phyloP scores from a whole-genome alignment of 92 coral and sea anemone genomes.

The Phenganax subtilis region DNA sequence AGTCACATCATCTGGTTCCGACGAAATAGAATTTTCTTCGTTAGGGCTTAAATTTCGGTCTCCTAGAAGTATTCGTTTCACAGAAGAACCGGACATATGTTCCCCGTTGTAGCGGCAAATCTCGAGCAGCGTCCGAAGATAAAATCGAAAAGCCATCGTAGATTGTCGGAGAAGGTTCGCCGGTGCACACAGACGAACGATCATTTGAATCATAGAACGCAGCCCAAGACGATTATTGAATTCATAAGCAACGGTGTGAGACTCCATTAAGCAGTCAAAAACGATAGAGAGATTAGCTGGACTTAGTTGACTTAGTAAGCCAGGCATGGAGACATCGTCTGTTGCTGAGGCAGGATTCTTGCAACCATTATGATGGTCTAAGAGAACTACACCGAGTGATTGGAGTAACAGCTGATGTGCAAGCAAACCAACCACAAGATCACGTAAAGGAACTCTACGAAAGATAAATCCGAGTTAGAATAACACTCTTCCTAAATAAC shows the following conservation, averaged over 20 bases:
- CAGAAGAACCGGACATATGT: constrained; percentile 88
- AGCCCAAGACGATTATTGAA: constrained; percentile 92
- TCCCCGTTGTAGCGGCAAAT: constrained; percentile 96
- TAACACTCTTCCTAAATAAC: background rate
- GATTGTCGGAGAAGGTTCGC: constrained; percentile 97
- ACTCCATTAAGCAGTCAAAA: constrained; percentile 97
- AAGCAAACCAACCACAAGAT: constrained; percentile 78
- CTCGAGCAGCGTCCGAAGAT: constrained; percentile 90
- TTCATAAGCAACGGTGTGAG: constrained; percentile 94
- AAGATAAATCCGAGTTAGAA: background rate
- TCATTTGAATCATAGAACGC: constrained; percentile 86
- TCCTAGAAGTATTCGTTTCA: constrained; percentile 89
- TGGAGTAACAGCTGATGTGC: constrained; percentile 93
- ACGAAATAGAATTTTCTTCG: constrained; percentile 37
- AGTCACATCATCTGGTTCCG: constrained; percentile 52
- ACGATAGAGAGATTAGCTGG: constrained; percentile 90
- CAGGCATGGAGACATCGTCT: constrained; percentile 76
- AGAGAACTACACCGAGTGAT: constrained; percentile 82
- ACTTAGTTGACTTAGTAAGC: constrained; percentile 75
- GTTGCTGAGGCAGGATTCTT: constrained; percentile 44
- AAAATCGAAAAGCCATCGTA: constrained; percentile 85
- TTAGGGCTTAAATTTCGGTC: constrained; percentile 70
- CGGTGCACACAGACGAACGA: constrained; percentile 80
- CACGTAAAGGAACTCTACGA: constrained; percentile 83
- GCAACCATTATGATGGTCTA: constrained; percentile 58